Base-by-base conservation (phyloP, 2,888 invertebrate genomes). In the Cistogaster globosa region DNA sequence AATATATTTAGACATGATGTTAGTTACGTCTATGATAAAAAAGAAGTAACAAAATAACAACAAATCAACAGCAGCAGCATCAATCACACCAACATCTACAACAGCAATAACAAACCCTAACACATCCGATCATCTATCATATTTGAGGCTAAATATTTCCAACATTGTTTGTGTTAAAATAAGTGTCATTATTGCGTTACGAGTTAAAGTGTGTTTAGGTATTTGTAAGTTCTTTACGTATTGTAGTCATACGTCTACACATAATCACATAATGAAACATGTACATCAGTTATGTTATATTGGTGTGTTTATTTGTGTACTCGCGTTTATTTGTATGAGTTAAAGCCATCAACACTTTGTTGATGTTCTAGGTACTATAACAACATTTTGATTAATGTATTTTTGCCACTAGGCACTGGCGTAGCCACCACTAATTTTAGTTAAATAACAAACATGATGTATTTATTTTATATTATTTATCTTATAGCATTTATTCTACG, bases 111-210 rank as follows among this genome's bases (percentile, higher is more conserved):
- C 69, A 78, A 77, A 72, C 68, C 67, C 63, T 74, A 63, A 62
- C 77, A 84, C 74, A 81, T 81, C 84, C 77, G 81, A 81, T 84
- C 84, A 84, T 84, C 84, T 84, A 84, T 84, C 84, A 84, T 81
- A 78, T 81, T 84, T 84, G 81, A 84, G 77, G 84, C 84, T 84
- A 84, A 84, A 84, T 81, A 77, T 53, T 84, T 77, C 81, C 84
- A 84, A 84, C 84, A 84, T 81, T 84, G 84, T 74, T 77, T 84
- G 72, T 81, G 81, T 81, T 84, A 74, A 84, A 84, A 81, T 77
- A 84, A 81, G 84, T 84, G 84, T 78, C 84, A 81, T 81, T 72
- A 78, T 58, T 81, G 63, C 76, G 57, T 76, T 36, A 32, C 26
- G 63, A 51, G 51, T 48, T 22, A 22, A 11, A 38, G 51, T 11